phyloP scores from a whole-genome alignment of 2,797 vertebrate genomes.

The Pampus argenteus region DNA sequence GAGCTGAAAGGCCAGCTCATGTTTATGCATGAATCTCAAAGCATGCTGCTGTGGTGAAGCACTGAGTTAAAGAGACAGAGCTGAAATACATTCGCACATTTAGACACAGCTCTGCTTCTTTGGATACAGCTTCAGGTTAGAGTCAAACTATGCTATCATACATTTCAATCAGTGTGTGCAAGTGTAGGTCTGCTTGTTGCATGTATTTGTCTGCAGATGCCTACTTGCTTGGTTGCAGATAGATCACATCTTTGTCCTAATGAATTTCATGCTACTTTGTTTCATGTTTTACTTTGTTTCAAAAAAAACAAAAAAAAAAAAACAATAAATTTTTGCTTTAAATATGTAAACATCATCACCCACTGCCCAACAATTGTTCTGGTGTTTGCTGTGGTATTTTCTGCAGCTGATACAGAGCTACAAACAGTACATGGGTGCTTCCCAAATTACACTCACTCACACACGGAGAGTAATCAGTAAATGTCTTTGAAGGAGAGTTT shows the following conservation, averaged over 20 bases:
- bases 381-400: conserved; percentile 40
- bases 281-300: no score
- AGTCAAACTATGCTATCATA: conserved; percentile 50
- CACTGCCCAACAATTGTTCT: neutral
- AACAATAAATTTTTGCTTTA: conserved; percentile 34
- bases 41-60: conserved; percentile 79
- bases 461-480: conserved; percentile 80
- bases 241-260: conserved; percentile 20
- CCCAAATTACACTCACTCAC: conserved; percentile 70
- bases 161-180: conserved; percentile 63
- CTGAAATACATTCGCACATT: conserved; percentile 73
- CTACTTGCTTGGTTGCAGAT: conserved; percentile 13
- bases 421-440: conserved; percentile 41
- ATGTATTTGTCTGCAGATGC: neutral
- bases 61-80: conserved; percentile 83
- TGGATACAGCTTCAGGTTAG: conserved; percentile 65
- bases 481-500: conserved; percentile 86
- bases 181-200: conserved; percentile 33
- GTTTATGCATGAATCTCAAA: conserved; percentile 86
- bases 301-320: no score
- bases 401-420: conserved; percentile 55
- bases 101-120: conserved; percentile 72
- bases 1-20: conserved; percentile 87
- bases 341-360: conserved; percentile 30
- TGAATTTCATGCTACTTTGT: conserved; percentile 18